Conservation (phyloP, 1,140 invertebrate genomes). For the Argopecten irradians region DNA sequence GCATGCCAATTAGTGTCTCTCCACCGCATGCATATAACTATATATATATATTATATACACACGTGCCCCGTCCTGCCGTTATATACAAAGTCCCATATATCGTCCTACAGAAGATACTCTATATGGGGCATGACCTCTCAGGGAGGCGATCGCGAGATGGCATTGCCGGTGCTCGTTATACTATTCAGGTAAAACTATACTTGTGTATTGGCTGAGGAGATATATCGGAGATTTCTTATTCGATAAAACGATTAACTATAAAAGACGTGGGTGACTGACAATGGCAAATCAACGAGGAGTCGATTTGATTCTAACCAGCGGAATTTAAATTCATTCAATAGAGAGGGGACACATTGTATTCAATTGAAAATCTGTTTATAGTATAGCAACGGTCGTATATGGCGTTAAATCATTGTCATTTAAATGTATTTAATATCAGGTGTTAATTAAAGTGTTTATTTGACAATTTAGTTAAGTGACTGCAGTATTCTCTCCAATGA, state of each 20-base stretch:
- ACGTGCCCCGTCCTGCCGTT: neutral
- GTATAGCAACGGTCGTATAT: neutral
- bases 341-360: neutral
- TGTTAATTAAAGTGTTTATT: conserved; percentile 12
- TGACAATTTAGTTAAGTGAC: neutral
- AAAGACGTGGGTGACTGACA: neutral
- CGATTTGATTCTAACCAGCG: neutral
- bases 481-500: neutral
- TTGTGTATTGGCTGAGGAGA: neutral
- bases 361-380: neutral
- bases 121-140: neutral
- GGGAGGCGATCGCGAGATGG: neutral
- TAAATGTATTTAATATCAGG: neutral
- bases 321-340: neutral
- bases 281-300: neutral
- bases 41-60: neutral
- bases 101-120: neutral
- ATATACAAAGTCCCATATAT: neutral
- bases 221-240: conserved; percentile 18
- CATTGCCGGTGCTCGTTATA: neutral
- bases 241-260: neutral
- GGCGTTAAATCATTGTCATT: neutral
- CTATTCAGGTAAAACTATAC: neutral
- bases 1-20: neutral
- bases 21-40: neutral